Base-by-base conservation (phyloP, 2,113 vertebrate genomes). In the Monopterus albus region DNA sequence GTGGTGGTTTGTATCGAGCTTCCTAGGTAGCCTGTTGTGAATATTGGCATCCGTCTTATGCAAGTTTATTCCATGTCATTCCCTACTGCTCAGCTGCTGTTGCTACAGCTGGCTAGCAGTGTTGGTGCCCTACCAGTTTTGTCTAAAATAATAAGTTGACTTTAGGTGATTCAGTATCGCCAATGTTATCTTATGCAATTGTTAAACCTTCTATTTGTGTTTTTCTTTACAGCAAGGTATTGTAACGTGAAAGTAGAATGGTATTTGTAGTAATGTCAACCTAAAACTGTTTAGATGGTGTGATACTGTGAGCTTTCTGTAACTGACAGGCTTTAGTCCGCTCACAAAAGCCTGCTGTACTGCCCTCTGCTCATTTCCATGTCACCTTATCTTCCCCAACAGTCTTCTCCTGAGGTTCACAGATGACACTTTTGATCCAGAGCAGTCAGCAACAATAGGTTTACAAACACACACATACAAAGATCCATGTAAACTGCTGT, bases 371-470 rank as follows among this genome's bases (percentile, higher is more conserved):
- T 77, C 39, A 79, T 77, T 49, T 55, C 2, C 38, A 25, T 36
- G 7, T 66, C 26, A 36, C 72, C 40, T 71, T 17, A 51, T 2
- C 36, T 23, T 36, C 20, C 3, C 33, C 11, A 8, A 66, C 75
- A 91, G 89, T 77, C 84, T 88, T 49, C 88, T 91, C 2, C 58
- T 98, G 87, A 93, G 97, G 61, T 99, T 99, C 89, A 98, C 97
- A 87, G 97, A 99, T 76, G 97, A 99, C 70, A 98, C 95, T 0
- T 99, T 98, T 76, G 97, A 99, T 81, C 96, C 96, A 21, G 97
- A 98, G 42, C 96, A 97, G 89, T 93, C 96, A 68, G 97, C 97
- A 43, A 99, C 97, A 5, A 98, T 99, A 88, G 97, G 97, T 99
- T 85, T 62, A 43, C 0, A 53, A 3, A 64, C 4, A 58, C 6